Conservation (phyloP, 2,888 invertebrate genomes). For the Lithosia quadra region DNA sequence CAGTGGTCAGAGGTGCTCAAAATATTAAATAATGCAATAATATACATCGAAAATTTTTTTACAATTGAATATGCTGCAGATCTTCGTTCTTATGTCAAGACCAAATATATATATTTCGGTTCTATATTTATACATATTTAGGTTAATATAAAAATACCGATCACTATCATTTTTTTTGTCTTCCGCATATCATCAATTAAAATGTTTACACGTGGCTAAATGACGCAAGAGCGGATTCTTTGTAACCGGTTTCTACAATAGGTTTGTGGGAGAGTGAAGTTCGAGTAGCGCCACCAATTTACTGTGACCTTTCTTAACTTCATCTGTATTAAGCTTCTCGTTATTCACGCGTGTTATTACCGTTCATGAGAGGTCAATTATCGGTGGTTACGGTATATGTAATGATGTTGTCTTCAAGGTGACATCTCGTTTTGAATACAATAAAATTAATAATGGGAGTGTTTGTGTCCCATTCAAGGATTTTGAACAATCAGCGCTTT, state of each 20-base stretch:
- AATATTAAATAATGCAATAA: background rate
- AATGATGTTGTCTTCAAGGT: constrained; percentile 78
- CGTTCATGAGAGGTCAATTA: constrained; percentile 59
- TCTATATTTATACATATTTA: constrained; percentile 32
- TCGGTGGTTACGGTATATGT: constrained; percentile 64
- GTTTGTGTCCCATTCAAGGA: constrained; percentile 81
- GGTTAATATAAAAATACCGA: constrained; percentile 68
- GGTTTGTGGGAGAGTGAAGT: constrained; percentile 76
- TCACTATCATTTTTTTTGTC: constrained; percentile 73
- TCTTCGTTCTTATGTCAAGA: constrained; percentile 40
- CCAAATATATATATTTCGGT: constrained; percentile 58
- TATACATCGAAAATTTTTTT: background rate
- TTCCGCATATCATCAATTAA: constrained; percentile 85
- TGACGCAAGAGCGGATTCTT: constrained; percentile 80
- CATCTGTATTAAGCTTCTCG: constrained; percentile 41
- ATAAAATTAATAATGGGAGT: constrained; percentile 78
- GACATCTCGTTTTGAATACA: constrained; percentile 78
- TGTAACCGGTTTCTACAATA: constrained; percentile 78
- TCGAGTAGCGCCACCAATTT: constrained; percentile 75
- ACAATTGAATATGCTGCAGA: constrained; percentile 16
- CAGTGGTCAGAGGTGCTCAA: background rate
- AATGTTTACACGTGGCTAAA: constrained; percentile 83
- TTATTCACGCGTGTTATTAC: constrained; percentile 43
- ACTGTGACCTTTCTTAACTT: constrained; percentile 65
- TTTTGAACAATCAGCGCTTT: constrained; percentile 60